Evolutionary conservation across 2,113 vertebrate genomes (phyloP).

Genomic region (Malurus elegans): DNA sequence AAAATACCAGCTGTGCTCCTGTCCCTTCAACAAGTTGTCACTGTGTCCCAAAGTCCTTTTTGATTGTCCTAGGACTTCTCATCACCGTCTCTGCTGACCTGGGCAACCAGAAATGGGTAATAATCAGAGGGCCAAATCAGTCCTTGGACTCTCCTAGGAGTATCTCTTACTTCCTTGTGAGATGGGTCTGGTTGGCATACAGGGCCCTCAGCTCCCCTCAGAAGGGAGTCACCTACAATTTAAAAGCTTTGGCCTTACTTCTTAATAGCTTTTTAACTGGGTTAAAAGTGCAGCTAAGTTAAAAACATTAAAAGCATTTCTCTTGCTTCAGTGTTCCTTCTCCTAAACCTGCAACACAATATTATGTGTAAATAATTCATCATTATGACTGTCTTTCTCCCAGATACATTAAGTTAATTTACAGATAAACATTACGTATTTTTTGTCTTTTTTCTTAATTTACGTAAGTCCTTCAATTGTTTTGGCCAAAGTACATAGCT

Average conservation of each 20-base stretch:
- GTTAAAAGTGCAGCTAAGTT: not conserved
- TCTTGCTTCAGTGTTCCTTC: not conserved
- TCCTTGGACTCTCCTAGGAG: too few species aligned
- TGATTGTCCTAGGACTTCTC: not conserved
- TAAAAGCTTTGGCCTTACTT: not conserved
- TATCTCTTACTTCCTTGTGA: not conserved
- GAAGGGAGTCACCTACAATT: not conserved
- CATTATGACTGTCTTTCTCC: not conserved
- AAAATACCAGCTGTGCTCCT: not conserved
- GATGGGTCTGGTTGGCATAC: not conserved
- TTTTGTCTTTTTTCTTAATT: not conserved
- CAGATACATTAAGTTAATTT: not conserved
- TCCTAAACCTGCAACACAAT: not conserved
- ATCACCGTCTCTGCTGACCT: not conserved
- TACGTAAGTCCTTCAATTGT: not conserved
- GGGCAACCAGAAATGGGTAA: not conserved
- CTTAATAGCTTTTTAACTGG: not conserved
- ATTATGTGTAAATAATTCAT: not conserved
- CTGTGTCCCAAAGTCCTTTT: not conserved
- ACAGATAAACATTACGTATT: not conserved
- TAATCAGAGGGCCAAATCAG: not conserved
- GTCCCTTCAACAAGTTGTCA: not conserved
- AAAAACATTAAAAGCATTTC: not conserved
- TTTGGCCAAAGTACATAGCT: not conserved
- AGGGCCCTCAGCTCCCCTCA: not conserved